phyloP scores from a whole-genome alignment of 2,113 vertebrate genomes.

The Actinemys pallida region DNA sequence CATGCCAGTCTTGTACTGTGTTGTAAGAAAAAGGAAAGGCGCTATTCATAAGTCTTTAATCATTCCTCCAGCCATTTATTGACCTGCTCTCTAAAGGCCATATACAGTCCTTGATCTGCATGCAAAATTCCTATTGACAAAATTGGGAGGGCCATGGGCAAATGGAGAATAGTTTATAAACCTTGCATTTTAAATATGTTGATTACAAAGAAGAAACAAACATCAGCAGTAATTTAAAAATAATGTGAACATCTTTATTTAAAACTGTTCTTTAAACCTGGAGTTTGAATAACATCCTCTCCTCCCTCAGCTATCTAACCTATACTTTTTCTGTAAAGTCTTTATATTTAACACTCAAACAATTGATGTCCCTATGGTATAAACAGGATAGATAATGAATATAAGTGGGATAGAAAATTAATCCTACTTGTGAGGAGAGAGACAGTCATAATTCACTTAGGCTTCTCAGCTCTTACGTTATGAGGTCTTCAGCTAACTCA shows the following conservation, averaged over 20 bases:
- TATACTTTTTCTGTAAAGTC: conserved; percentile 57
- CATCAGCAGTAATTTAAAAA: conserved; percentile 9
- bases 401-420: conserved; percentile 77
- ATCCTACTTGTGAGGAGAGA: conserved; percentile 73
- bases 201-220: conserved; percentile 21
- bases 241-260: conserved; percentile 36
- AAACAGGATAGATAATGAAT: conserved; percentile 80
- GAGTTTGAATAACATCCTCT: conserved; percentile 40
- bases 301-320: conserved; percentile 30
- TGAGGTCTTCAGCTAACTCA: conserved; percentile 80
- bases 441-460: conserved; percentile 81
- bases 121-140: conserved; percentile 75
- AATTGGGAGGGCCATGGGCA: conserved; percentile 60
- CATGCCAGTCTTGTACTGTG: conserved; percentile 76
- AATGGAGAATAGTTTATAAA: conserved; percentile 67
- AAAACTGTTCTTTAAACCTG: conserved; percentile 36
- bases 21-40: conserved; percentile 73
- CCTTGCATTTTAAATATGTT: conserved; percentile 60
- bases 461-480: conserved; percentile 78
- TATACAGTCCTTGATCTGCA: conserved; percentile 72
- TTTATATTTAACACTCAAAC: conserved; percentile 71
- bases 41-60: conserved; percentile 77
- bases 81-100: conserved; percentile 76
- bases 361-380: conserved; percentile 73
- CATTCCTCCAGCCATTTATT: conserved; percentile 79